Percentiles rank a stretch among this genome's conserved stretches.
phyloP scores from a whole-genome alignment of 2,888 invertebrate genomes.

The Frankliniella fusca region DNA sequence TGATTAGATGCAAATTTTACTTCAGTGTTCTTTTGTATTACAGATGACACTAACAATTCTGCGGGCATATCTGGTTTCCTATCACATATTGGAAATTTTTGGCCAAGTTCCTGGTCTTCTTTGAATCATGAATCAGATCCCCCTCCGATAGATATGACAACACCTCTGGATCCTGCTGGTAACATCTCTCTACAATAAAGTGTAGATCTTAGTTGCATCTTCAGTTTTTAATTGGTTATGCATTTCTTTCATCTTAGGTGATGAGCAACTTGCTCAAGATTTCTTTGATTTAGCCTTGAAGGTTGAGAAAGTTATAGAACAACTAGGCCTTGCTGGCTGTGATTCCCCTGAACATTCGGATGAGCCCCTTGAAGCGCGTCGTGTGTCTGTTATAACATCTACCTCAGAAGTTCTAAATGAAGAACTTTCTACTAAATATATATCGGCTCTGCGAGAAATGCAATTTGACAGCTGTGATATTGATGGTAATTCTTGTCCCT shows the following conservation, averaged over 20 bases:
- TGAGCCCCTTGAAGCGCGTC: neutral
- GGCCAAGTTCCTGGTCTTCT: neutral
- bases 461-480: constrained; percentile 38
- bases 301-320: neutral
- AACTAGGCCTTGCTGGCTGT: constrained; percentile 12
- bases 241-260: neutral
- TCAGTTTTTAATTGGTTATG: neutral
- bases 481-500: constrained; percentile 34
- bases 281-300: constrained; percentile 24
- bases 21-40: neutral
- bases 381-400: constrained; percentile 1
- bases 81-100: neutral
- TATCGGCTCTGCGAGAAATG: constrained; percentile 35
- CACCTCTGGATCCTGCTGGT: neutral
- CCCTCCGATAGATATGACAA: constrained; percentile 19
- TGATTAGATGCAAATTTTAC: neutral
- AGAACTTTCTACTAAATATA: constrained; percentile 29
- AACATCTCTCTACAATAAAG: neutral
- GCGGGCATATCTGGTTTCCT: neutral
- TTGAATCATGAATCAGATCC: neutral
- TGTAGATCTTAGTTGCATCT: neutral
- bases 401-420: constrained; percentile 21
- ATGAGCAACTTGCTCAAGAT: constrained; percentile 20
- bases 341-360: constrained; percentile 28
- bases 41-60: neutral